A percentile compares a stretch with the other conserved stretches of the same genome.
phyloP scores from a whole-genome alignment of 2,113 vertebrate genomes.

The Verasper variegatus region DNA sequence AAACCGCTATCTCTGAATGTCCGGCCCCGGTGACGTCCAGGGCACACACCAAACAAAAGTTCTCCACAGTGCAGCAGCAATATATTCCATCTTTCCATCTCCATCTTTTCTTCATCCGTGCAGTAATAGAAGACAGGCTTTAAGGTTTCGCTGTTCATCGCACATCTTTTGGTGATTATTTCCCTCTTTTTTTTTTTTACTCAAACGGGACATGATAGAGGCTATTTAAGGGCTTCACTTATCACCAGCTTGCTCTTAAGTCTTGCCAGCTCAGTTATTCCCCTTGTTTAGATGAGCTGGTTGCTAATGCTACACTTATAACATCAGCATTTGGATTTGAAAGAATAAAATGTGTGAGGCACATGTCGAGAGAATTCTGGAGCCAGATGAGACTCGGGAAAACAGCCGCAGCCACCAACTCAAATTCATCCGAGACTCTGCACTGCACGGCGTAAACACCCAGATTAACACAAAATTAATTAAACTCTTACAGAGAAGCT shows the following conservation, averaged over 20 bases:
- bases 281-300: conserved; percentile 68
- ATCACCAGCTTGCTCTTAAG: conserved; percentile 56
- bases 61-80: conserved; percentile 6
- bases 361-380: conserved; percentile 63
- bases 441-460: conserved; percentile 30
- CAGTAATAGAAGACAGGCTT: conserved; percentile 54
- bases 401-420: conserved; percentile 46
- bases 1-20: conserved; percentile 47
- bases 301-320: conserved; percentile 63
- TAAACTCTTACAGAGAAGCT: conserved; percentile 51
- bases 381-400: conserved; percentile 39
- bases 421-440: conserved; percentile 40
- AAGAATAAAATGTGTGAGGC: conserved; percentile 72
- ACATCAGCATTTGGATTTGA: conserved; percentile 37
- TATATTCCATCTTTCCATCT: conserved; percentile 41
- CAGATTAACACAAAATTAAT: conserved; percentile 65
- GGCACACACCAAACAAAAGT: conserved; percentile 12
- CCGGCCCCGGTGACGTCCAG: conserved; percentile 16
- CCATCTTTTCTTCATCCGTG: conserved; percentile 17
- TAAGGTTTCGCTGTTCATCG: conserved; percentile 20
- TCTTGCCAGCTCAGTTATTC: conserved; percentile 70
- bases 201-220: too few relatives aligned
- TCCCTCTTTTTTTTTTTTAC: background rate
- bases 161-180: conserved; percentile 80
- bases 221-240: conserved; percentile 36